Evolutionary conservation across 2,888 invertebrate genomes (phyloP), one percentile per base, ranked within the genome.

Genomic region (Hedya salicella): DNA sequence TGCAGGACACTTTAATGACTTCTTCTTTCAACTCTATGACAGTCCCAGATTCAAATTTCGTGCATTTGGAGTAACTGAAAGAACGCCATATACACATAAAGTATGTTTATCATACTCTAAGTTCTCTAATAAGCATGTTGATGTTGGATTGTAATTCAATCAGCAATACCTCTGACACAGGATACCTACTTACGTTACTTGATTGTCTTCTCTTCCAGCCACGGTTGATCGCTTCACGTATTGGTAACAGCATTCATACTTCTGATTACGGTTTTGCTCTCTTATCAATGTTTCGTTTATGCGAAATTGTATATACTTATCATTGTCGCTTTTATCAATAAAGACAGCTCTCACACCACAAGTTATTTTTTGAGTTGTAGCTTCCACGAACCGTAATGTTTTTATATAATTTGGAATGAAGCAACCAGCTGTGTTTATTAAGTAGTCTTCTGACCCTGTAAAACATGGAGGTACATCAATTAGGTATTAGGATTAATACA

Each of bases 371-470:
- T 25, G 14, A 21, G 71, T 44, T 6, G 62, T 56, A 0, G 71
- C 53, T 68, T 77, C 76, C 46, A 68, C 72, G 62, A 79, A 79
- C 60, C 71, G 62, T 19, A 81, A 65, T 14, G 72, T 78, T 68
- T 78, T 81, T 21, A 69, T 71, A 68, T 82, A 87, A 67, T 86
- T 82, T 36, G 86, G 87, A 71, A 87, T 86, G 17, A 67, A 69
- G 67, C 87, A 88, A 25, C 86, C 86, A 30, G 78, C 74, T 16
- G 87, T 87, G 50, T 83, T 76, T 46, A 88, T 76, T 40, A 87
- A 70, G 40, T 71, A 83, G 9, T 77, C 72, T 64, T 78, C 75
- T 8, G 73, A 57, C 2, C 68, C 78, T 75, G 69, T n/a, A 68
- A 70, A 65, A 16, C 42, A 14, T 30, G 56, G 57, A 60, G 36